These are phyloP conservation scores for Sesia apiformis DNA, from an alignment of 2,888 invertebrate species.

Conservation along the genomic window DNA sequence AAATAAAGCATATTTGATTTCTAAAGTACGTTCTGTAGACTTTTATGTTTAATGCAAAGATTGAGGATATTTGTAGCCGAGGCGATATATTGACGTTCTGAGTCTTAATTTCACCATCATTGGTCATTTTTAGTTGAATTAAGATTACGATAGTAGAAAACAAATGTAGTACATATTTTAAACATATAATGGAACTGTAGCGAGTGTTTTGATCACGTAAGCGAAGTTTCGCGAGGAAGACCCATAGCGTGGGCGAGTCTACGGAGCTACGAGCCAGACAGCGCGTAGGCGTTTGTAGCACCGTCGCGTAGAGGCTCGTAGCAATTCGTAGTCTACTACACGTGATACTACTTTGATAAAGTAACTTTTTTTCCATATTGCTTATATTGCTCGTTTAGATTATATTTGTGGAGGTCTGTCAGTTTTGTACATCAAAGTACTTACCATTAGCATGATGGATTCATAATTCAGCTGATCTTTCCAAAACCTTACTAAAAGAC, in stretches of 20 bases:
- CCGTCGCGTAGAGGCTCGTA: conserved; percentile 24
- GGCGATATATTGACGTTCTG: too few relatives aligned
- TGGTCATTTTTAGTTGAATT: neutral
- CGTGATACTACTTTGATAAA: neutral
- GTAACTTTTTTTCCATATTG: neutral
- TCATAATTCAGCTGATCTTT: neutral
- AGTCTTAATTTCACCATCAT: too few relatives aligned
- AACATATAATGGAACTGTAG: neutral
- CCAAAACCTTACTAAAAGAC: neutral
- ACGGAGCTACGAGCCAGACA: conserved; percentile 57
- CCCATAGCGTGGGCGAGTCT: conserved; percentile 64
- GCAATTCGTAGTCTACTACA: neutral
- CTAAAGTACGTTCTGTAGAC: too few relatives aligned
- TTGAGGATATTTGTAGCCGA: too few relatives aligned
- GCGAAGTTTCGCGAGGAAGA: conserved; percentile 24
- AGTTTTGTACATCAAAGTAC: neutral
- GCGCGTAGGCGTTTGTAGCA: conserved; percentile 60
- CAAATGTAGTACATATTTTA: neutral
- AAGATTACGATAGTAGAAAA: conserved; percentile 1
- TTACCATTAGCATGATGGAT: neutral
- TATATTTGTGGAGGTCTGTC: too few relatives aligned
- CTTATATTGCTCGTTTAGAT: neutral
- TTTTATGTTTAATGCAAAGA: too few relatives aligned
- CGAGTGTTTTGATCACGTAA: conserved; percentile 16
- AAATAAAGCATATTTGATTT: too few relatives aligned